Conservation (phyloP, 2,797 vertebrate species). For the Syndactyla subalaris region DNA sequence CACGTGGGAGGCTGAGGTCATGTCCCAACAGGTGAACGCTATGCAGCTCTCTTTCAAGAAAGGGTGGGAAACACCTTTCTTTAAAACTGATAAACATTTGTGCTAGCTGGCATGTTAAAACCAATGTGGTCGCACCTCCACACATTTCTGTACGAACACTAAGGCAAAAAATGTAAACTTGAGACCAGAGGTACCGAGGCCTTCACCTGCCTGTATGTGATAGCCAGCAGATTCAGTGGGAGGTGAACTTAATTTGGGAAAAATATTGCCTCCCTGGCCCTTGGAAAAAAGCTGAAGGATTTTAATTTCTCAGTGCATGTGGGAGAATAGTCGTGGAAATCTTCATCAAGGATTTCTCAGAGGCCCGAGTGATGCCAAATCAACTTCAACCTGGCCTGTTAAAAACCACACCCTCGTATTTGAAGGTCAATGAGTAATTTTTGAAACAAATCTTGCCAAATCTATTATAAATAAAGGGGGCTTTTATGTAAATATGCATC, state of each 20-base stretch:
- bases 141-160: background rate
- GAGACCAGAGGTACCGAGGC: background rate
- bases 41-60: background rate
- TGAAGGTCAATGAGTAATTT: background rate
- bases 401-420: background rate
- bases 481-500: background rate
- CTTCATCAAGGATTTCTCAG: background rate
- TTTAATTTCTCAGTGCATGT: background rate
- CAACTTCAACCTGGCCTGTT: background rate
- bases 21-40: background rate
- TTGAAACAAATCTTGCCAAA: background rate
- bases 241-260: background rate
- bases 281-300: background rate
- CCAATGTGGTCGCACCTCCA: background rate
- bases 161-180: background rate
- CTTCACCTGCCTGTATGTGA: fast-evolving
- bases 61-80: background rate
- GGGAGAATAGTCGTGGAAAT: background rate
- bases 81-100: background rate
- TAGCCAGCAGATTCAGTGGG: background rate
- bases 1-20: background rate
- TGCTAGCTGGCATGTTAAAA: background rate
- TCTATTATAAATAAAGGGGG: background rate
- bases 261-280: background rate
- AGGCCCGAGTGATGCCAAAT: background rate